These are phyloP conservation scores for Odocoileus hemionus DNA, from an alignment of 2,113 vertebrate genomes.

Conservation along the genomic window DNA sequence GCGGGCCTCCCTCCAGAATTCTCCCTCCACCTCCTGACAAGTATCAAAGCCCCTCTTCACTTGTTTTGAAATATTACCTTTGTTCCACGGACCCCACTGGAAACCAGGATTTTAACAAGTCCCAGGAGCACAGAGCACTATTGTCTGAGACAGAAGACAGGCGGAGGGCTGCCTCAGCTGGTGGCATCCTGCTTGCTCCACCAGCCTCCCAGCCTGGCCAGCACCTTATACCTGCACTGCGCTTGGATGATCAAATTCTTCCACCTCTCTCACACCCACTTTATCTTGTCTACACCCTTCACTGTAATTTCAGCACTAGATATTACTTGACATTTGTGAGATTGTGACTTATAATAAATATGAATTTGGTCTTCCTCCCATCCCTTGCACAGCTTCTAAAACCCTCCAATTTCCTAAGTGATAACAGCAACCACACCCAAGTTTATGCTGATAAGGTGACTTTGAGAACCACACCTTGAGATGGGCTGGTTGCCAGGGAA, in stretches of 20 bases:
- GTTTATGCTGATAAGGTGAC: too few relatives aligned
- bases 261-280: neutral
- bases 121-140: neutral
- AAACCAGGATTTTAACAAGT: neutral
- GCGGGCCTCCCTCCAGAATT: neutral
- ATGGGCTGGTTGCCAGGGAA: too few relatives aligned
- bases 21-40: neutral
- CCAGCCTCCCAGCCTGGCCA: neutral
- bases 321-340: neutral
- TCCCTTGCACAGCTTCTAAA: too few relatives aligned
- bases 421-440: too few relatives aligned
- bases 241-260: neutral
- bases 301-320: neutral
- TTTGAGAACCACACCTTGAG: too few relatives aligned
- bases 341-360: neutral
- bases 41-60: neutral
- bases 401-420: too few relatives aligned
- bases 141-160: neutral
- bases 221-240: neutral
- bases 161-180: neutral
- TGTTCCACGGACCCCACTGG: neutral
- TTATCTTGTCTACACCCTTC: neutral
- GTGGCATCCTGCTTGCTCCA: neutral
- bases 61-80: neutral
- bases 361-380: neutral